Conservation (phyloP, 2,797 vertebrate genomes). For the Labeo calbasu region DNA sequence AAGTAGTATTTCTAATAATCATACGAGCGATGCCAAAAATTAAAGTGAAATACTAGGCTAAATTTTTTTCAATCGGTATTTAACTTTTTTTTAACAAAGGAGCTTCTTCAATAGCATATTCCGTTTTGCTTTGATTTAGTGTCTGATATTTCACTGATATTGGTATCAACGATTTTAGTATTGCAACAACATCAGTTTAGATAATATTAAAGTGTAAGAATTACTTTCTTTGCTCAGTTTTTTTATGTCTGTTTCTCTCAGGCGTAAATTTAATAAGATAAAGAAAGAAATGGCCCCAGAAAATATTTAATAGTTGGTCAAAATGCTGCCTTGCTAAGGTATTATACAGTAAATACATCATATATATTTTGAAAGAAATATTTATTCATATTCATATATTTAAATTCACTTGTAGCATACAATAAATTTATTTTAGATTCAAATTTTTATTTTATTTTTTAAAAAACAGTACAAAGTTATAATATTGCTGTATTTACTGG, state of each 20-base stretch:
- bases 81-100: not conserved
- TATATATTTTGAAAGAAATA: not conserved
- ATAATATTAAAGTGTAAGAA: not conserved
- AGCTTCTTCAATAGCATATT: not conserved
- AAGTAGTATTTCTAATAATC: not conserved
- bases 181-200: not conserved
- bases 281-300: constrained; percentile 66
- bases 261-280: not conserved
- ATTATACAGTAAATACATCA: no score
- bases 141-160: not conserved
- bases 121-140: not conserved
- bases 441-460: not conserved
- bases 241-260: not conserved
- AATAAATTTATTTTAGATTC: not conserved
- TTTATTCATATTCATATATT: not conserved
- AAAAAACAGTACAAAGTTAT: not conserved
- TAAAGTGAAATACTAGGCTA: not conserved
- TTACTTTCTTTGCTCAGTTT: not conserved
- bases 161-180: not conserved
- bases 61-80: not conserved
- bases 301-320: constrained; percentile 57
- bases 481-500: not conserved
- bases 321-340: no score
- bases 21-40: not conserved
- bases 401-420: not conserved